Evolutionary conservation across 2,797 vertebrate genomes (phyloP), one percentile per base, ranked within the genome.

Genomic region (Pogonophryne albipinna): DNA sequence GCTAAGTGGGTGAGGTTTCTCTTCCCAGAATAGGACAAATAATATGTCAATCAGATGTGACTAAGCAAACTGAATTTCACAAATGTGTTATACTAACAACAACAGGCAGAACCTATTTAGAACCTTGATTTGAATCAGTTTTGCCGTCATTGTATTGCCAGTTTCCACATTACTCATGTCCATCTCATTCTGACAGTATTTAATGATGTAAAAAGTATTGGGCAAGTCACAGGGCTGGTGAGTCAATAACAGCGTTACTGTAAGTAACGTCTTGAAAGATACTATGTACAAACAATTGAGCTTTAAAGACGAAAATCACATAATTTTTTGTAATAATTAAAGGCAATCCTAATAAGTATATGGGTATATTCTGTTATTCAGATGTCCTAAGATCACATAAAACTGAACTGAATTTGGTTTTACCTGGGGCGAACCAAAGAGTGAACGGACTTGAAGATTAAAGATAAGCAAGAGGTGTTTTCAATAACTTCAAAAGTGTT

Each of bases 141-240:
- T 38, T 57, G 59, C 60, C 64, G 74, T 71, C 66, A 49, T 2
- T 58, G 53, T 50, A 51, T 52, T 20, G 79, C 65, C 50, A 0
- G 38, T 84, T 80, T 65, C 81, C 62, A 34, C 16, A 23, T 67
- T 79, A 82, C 50, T 87, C 81, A 78, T 3, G 12, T 20, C 31
- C 17, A 27, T 69, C 42, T 69, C 58, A 55, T 15, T 65, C 53
- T 2, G 56, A 17, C 16, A 27, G 50, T n/a, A 74, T 66, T 47
- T 56, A 13, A 13, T 45, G 14, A 59, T 17, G 62, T 49, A 45
- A 49, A 4, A 52, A 46, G 46, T 27, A 6, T 13, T 6, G 19
- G 63, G 47, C 27, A 51, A 20, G 8, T 58, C 42, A 60, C 57
- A 11, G 55, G 27, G 46, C 19, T 4, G 15, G 19, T 9, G 64